phyloP scores from a whole-genome alignment of 1,140 invertebrate species.

The Nephotettix cincticeps region DNA sequence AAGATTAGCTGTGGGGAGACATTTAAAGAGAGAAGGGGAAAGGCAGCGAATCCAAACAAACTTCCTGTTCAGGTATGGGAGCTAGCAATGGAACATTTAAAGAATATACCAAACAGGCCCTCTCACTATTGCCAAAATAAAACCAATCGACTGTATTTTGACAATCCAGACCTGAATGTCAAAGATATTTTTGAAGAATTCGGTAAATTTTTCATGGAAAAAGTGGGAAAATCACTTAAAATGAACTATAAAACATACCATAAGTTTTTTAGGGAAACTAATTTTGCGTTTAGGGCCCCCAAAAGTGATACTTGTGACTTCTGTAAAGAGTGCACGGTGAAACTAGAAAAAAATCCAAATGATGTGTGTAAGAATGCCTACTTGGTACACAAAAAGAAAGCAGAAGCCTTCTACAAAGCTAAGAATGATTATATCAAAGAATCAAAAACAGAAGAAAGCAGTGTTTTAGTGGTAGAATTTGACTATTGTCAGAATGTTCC shows the following conservation, averaged over 20 bases:
- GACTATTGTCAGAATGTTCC: conserved; percentile 32
- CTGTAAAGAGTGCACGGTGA: conserved; percentile 27
- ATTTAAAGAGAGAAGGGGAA: conserved; percentile 20
- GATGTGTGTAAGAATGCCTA: conserved; percentile 16
- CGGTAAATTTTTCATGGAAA: background rate
- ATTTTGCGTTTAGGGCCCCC: conserved; percentile 19
- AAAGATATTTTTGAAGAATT: conserved; percentile 19
- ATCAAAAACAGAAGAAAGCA: conserved; percentile 1
- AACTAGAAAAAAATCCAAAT: conserved; percentile 26
- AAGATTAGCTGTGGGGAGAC: conserved; percentile 5
- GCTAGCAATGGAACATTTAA: conserved; percentile 23
- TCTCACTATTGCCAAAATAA: conserved; percentile 12
- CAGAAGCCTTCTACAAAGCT: background rate
- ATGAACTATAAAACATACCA: conserved; percentile 27
- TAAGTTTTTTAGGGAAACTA: conserved; percentile 26
- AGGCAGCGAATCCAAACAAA: conserved; percentile 4
- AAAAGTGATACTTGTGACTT: conserved; percentile 30
- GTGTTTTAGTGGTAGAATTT: conserved; percentile 31
- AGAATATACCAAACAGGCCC: conserved; percentile 7
- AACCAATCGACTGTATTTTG: conserved; percentile 23
- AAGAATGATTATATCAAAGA: conserved; percentile 7
- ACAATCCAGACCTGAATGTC: background rate
- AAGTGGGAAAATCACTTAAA: background rate
- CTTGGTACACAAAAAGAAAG: conserved; percentile 14
- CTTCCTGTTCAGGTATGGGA: background rate